A percentile compares a stretch with the other conserved stretches of the same genome.
These are phyloP conservation scores for Cryptomyrus ogoouensis DNA, from an alignment of 2,113 vertebrate species.

Conservation along the genomic window DNA sequence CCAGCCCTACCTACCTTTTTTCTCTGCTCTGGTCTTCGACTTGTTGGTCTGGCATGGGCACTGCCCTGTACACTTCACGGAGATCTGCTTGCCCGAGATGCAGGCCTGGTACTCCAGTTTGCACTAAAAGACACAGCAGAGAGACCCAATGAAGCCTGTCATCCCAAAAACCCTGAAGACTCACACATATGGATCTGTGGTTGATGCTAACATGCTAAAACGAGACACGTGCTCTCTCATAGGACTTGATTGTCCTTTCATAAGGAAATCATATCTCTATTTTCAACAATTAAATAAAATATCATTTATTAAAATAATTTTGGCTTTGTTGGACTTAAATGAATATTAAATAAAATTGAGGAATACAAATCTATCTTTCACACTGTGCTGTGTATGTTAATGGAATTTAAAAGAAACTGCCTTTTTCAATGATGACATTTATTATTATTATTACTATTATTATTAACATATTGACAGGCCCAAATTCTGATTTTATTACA, in stretches of 20 bases:
- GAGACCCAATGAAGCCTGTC: background rate
- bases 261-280: background rate
- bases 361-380: background rate
- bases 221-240: background rate
- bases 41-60: conserved; percentile 77
- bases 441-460: background rate
- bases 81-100: conserved; percentile 82
- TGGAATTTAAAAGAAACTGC: background rate
- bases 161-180: background rate
- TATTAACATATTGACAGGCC: background rate
- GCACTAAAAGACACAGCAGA: conserved; percentile 66
- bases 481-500: background rate
- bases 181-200: background rate
- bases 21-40: conserved; percentile 58
- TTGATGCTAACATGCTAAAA: background rate
- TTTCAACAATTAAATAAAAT: background rate
- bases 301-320: background rate
- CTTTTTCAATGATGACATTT: background rate
- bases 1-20: conserved; percentile 66
- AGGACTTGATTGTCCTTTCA: background rate
- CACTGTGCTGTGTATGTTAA: background rate
- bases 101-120: conserved; percentile 94
- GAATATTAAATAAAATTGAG: background rate
- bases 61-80: conserved; percentile 77
- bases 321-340: background rate